These are phyloP conservation scores for Nannoperca obscura DNA, from an alignment of 2,797 vertebrate genomes.

Conservation along the genomic window DNA sequence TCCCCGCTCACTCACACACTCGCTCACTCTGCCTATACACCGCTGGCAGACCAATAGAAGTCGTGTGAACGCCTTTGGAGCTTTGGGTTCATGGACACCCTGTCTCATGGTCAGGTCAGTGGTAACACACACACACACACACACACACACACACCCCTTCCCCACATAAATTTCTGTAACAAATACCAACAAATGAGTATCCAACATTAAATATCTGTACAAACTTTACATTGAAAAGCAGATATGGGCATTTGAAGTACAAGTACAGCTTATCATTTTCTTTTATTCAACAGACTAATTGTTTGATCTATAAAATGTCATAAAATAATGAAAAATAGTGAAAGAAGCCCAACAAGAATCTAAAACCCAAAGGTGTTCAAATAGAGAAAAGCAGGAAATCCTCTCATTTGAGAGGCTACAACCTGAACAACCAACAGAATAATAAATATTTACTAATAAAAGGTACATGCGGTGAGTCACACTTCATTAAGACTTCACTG, in stretches of 20 bases:
- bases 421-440: not conserved
- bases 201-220: not conserved
- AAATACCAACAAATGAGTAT: not conserved
- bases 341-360: not conserved
- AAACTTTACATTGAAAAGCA: not conserved
- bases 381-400: not conserved
- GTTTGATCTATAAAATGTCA: not conserved
- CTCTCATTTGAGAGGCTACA: not conserved
- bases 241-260: not conserved
- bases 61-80: conserved; percentile 1
- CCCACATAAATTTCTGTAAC: not conserved
- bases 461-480: conserved; percentile 24
- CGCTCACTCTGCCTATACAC: conserved; percentile 45
- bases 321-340: not conserved
- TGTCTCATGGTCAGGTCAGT: conserved; percentile 31
- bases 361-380: not conserved
- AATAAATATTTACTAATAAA: not conserved
- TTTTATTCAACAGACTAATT: not conserved
- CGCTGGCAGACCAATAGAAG: conserved; percentile 39
- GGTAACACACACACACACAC: not conserved
- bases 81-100: conserved; percentile 38
- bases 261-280: no score
- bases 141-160: not conserved
- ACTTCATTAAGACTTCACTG: conserved; percentile 22
- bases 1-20: conserved; percentile 26